Conservation (phyloP, 2,113 vertebrate genomes). For the Falco punctatus region DNA sequence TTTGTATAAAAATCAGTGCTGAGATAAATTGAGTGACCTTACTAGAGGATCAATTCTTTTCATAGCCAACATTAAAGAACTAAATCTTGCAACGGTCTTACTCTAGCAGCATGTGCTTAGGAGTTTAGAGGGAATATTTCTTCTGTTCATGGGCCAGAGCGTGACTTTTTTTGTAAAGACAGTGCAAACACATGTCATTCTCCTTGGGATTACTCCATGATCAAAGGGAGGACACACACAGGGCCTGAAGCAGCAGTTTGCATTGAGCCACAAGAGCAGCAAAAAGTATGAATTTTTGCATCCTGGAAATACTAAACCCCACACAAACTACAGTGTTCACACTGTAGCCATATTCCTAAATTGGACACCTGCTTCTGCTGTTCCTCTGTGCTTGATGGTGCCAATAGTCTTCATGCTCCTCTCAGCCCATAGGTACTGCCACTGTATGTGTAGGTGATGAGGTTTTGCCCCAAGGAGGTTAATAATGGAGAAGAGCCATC, state of each 20-base stretch:
- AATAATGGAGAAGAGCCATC: neutral
- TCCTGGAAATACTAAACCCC: neutral
- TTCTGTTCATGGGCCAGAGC: neutral
- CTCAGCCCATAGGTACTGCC: neutral
- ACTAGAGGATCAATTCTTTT: neutral
- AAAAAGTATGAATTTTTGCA: neutral
- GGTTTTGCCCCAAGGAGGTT: neutral
- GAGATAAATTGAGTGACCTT: neutral
- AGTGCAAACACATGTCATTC: neutral
- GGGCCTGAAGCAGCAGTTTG: neutral
- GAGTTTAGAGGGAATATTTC: neutral
- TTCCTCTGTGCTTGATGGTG: neutral
- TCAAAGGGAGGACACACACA: neutral
- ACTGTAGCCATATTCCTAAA: neutral
- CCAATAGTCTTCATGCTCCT: neutral
- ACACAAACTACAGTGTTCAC: neutral
- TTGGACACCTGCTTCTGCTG: neutral
- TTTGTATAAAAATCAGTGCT: constrained; percentile 11
- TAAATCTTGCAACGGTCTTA: neutral
- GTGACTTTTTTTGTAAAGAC: neutral
- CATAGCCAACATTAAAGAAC: neutral
- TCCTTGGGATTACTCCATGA: neutral
- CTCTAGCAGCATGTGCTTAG: neutral
- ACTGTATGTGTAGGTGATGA: neutral
- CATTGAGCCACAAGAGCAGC: neutral